A percentile compares a stretch with the other conserved stretches of the same genome.
These are phyloP conservation scores for Euphonia xanthogaster DNA, from an alignment of 2,797 vertebrate species.

Conservation along the genomic window DNA sequence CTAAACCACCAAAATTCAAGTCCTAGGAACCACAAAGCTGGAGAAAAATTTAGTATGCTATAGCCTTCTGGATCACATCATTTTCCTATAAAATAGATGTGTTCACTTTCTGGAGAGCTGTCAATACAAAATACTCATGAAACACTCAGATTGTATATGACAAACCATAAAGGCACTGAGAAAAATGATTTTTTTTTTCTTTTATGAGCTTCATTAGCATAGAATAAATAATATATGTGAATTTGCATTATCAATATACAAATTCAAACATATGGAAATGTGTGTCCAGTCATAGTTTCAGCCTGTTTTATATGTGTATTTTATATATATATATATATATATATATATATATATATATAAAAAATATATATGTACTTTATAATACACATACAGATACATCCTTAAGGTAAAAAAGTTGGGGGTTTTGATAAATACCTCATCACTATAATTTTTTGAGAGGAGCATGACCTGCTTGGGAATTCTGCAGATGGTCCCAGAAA, in stretches of 20 bases:
- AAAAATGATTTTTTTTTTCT: background rate
- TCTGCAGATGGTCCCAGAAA: background rate
- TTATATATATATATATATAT: background rate
- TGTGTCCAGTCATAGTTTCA: background rate
- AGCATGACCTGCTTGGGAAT: background rate
- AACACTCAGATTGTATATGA: background rate
- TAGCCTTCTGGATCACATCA: background rate
- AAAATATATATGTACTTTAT: background rate
- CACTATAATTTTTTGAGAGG: background rate
- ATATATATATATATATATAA: background rate
- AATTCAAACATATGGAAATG: background rate
- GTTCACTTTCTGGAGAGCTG: background rate
- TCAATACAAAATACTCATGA: background rate
- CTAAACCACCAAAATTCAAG: background rate
- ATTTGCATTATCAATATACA: background rate
- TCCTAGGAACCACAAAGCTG: rapidly evolving
- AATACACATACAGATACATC: background rate
- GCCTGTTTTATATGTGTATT: rapidly evolving
- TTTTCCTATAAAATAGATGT: background rate
- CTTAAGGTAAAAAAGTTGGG: background rate
- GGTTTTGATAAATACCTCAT: background rate
- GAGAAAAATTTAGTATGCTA: background rate
- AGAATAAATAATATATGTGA: background rate
- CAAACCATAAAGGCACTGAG: background rate
- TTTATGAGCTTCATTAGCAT: background rate